Percentiles rank a stretch among this genome's conserved stretches.
phyloP scores from a whole-genome alignment of 2,797 vertebrate species.

The Hylomyscus alleni region DNA sequence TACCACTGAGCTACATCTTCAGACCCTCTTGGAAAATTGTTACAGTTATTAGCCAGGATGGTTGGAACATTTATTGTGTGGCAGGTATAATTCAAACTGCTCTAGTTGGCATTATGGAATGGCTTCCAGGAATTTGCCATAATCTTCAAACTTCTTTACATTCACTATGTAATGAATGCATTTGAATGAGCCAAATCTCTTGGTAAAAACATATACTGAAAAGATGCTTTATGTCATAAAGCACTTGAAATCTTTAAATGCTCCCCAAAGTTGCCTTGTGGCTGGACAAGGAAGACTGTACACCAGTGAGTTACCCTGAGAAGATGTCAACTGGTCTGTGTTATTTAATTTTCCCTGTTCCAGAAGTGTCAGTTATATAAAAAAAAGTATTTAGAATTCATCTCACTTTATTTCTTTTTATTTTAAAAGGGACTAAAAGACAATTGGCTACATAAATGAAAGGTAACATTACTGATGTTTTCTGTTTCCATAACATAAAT shows the following conservation, averaged over 20 bases:
- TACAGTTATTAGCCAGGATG: neutral
- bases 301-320: neutral
- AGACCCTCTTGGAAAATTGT: neutral
- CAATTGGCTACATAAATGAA: neutral
- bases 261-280: neutral
- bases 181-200: neutral
- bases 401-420: neutral
- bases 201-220: neutral
- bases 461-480: neutral
- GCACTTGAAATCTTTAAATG: neutral
- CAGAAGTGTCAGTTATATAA: neutral
- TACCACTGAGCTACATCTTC: neutral
- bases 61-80: too few relatives aligned
- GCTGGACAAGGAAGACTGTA: neutral
- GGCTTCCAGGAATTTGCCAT: neutral
- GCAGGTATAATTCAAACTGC: too few relatives aligned
- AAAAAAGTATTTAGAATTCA: neutral
- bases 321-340: neutral
- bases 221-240: neutral
- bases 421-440: neutral
- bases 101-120: neutral
- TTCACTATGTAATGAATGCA: neutral
- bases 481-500: neutral
- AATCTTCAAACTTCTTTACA: conserved; percentile 1
- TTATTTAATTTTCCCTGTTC: neutral